phyloP scores from a whole-genome alignment of 2,797 vertebrate genomes.

The Halcyon badia region DNA sequence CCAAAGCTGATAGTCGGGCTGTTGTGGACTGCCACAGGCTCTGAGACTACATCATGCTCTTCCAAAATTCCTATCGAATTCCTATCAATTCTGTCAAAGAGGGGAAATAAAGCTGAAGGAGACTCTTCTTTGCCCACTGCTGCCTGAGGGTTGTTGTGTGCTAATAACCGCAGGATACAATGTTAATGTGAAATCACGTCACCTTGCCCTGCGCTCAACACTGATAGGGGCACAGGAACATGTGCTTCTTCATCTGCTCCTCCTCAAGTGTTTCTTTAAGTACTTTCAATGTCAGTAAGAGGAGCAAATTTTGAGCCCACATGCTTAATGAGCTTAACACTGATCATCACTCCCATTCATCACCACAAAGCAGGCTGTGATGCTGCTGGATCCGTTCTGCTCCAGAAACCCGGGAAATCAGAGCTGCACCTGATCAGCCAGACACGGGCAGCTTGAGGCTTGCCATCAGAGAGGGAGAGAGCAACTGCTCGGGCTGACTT shows the following conservation, averaged over 20 bases:
- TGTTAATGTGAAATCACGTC: neutral
- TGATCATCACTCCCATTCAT: constrained; percentile 11
- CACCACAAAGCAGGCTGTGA: neutral
- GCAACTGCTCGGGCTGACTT: neutral
- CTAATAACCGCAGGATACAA: neutral
- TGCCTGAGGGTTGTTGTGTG: neutral
- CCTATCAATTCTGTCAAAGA: neutral
- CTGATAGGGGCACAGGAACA: neutral
- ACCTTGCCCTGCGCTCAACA: neutral
- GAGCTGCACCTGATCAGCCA: neutral
- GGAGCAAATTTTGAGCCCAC: neutral
- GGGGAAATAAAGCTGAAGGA: neutral
- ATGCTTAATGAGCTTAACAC: constrained; percentile 28
- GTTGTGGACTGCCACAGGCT: neutral
- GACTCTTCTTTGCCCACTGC: neutral
- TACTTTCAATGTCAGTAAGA: neutral
- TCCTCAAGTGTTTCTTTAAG: neutral
- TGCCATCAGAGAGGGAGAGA: neutral
- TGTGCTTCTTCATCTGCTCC: neutral
- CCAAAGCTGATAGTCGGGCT: neutral
- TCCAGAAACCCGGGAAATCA: neutral
- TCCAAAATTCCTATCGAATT: neutral
- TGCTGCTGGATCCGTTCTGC: neutral
- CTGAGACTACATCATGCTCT: neutral
- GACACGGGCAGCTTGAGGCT: neutral